Evolutionary conservation across 1,140 invertebrate species (phyloP).

Genomic region (Heliconius himera): DNA sequence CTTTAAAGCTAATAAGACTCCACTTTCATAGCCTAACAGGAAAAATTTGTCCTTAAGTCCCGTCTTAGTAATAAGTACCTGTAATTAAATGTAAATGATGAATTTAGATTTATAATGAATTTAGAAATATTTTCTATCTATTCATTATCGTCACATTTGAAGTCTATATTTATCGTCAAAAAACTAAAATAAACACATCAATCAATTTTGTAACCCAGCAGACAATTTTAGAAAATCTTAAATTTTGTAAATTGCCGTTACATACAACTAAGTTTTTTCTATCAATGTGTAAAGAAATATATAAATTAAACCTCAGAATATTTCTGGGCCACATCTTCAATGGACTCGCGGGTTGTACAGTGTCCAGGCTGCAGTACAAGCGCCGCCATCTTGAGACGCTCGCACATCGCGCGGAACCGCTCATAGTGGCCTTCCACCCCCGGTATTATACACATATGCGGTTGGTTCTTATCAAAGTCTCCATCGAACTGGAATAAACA

Average conservation of each 20-base stretch:
- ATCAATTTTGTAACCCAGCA: no score
- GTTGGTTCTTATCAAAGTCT: slow-evolving; percentile 47
- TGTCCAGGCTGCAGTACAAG: slow-evolving; percentile 49
- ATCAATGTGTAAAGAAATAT: no score
- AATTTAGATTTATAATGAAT: neutral
- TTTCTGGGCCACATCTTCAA: slow-evolving; percentile 24
- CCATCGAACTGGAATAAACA: slow-evolving; percentile 46
- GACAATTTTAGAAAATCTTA: no score
- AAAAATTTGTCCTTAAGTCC: slow-evolving; percentile 1
- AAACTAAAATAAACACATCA: no score
- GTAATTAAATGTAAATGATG: neutral
- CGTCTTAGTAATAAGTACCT: neutral
- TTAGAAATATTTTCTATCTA: neutral
- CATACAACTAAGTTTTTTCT: no score
- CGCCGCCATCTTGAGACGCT: slow-evolving; percentile 54
- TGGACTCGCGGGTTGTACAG: neutral
- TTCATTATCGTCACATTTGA: neutral
- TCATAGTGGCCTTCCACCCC: slow-evolving; percentile 52
- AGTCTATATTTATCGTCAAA: no score
- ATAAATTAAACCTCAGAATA: slow-evolving; percentile 10
- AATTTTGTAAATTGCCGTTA: no score
- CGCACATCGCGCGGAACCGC: slow-evolving; percentile 47
- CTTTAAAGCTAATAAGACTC: slow-evolving; percentile 57
- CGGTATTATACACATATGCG: slow-evolving; percentile 52
- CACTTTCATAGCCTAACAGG: slow-evolving; percentile 35